phyloP scores from a whole-genome alignment of 2,888 invertebrate species.

The Tiphia femorata region DNA sequence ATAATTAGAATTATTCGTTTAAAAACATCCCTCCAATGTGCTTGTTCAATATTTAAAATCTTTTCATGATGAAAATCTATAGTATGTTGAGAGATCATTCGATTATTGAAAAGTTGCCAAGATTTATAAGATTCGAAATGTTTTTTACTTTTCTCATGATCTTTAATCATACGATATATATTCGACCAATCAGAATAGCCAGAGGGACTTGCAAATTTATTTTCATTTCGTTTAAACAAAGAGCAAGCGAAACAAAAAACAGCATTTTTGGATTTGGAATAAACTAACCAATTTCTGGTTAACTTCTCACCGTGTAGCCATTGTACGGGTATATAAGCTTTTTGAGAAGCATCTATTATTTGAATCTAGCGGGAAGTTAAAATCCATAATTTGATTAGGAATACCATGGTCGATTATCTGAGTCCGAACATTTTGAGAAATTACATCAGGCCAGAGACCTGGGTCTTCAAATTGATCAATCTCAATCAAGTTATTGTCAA shows the following conservation, averaged over 20 bases:
- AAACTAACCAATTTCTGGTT: not conserved
- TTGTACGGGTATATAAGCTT: not conserved
- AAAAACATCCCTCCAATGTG: constrained; percentile 14
- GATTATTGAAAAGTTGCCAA: too few relatives aligned
- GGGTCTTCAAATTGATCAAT: too few relatives aligned
- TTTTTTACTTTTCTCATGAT: not conserved
- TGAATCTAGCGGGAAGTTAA: too few relatives aligned
- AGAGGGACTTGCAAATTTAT: not conserved
- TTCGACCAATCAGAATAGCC: constrained; percentile 3
- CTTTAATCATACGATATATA: not conserved
- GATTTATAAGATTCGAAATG: not conserved
- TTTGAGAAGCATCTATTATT: not conserved
- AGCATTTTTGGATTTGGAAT: constrained; percentile 1
- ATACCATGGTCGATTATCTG: too few relatives aligned
- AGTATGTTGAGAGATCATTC: not conserved
- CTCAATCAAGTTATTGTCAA: too few relatives aligned
- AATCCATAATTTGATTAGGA: too few relatives aligned
- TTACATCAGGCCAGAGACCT: too few relatives aligned
- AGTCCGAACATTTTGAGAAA: too few relatives aligned
- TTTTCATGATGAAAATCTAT: constrained; percentile 1
- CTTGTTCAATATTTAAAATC: constrained; percentile 10
- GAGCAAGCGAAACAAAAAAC: constrained; percentile 1
- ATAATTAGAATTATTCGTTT: constrained; percentile 16
- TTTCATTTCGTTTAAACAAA: not conserved
- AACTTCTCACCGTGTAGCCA: not conserved